Base-by-base conservation (phyloP, 2,797 vertebrate genomes). In the Hippoglossus hippoglossus region DNA sequence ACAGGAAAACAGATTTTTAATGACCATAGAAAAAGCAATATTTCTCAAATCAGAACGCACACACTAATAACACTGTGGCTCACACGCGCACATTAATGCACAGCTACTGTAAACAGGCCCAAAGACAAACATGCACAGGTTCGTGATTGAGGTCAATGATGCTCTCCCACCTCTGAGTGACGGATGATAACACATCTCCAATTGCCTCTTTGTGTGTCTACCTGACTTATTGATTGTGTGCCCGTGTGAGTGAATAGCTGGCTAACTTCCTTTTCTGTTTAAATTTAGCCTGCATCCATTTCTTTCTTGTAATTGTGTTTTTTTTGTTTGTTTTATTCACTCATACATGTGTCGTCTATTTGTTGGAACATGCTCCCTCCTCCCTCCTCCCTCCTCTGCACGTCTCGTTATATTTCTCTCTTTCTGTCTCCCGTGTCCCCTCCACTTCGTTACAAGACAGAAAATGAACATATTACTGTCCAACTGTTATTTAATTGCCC, bases 401-500 rank as follows among this genome's bases (percentile, higher is more conserved):
- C 16, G 7, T 21, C 31, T 47, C 41, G 21, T 69, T 55, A 25
- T 0, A 22, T 52, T 41, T 25, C 46, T 22, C 25, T 16, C 47
- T 39, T 10, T 34, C 52, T 50, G 19, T 55, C 47, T 53, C 39
- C 58, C 49, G 36, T 67, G 61, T 59, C 34, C 31, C n/a, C 41
- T 60, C 63, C 72, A 75, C 69, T 39, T 63, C 62, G 6, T 51
- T 44, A 41, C 21, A 25, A 52, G 63, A 69, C 61, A 61, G 67
- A 73, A 85, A 82, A 84, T 80, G 73, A 85, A 83, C 71, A 64
- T 46, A 81, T 76, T 77, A 76, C 68, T 78, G 77, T 75, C 81
- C 89, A 89, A 89, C 87, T 87, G 87, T 83, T 79, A 77, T 91
- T 90, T 91, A 88, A 92, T 90, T 91, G 88, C 84, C 80, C 81